Base-by-base conservation (phyloP, 2,888 invertebrate genomes). In the Drosophila aldrichi region DNA sequence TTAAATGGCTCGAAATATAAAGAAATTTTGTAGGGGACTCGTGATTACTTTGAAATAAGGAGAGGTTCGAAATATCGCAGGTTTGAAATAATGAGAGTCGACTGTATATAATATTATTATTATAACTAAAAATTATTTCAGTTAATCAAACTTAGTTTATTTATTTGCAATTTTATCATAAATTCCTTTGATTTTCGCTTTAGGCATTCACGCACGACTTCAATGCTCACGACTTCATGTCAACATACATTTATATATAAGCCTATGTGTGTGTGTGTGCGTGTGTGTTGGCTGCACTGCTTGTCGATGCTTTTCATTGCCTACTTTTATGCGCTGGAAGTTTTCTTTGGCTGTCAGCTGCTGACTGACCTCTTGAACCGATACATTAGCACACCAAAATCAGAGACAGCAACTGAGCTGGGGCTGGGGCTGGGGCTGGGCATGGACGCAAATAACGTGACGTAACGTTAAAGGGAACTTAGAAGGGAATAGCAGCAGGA, bases 351-450 rank as follows among this genome's bases (percentile, higher is more conserved):
- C 70, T 73, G 74, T 72, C 82, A 69, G 70, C 81, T 81, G 72
- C 70, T 70, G 75, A 77, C 74, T 86, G 89, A 87, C 86, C 86
- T 81, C 79, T 78, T 84, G 84, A 86, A 89, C 86, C 86, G 62
- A 77, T 79, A 81, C 89, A 89, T 86, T 84, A 84, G 84, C 85
- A 80, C 78, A 77, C 82, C 78, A 80, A 89, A 89, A 84, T 88
- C 85, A 85, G 75, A 76, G 87, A 75, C 73, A 66, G 60, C 25
- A 55, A 36, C 18, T 38, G 43, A 59, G 52, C 22, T n/a, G 52
- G 22, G 38, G 52, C 55, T 18, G 25, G 34, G 20, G 20, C 20
- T 22, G 20, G 20, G 20, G 20, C 20, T 22, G 20, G 29, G 29
- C 16, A 40, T 34, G 32, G 38, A 52, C 52, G 2, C 29, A 54